Percentiles rank a stretch among this genome's conserved stretches.
These are phyloP conservation scores for Bambusicola thoracicus DNA, from an alignment of 2,113 vertebrate genomes.

Conservation along the genomic window DNA sequence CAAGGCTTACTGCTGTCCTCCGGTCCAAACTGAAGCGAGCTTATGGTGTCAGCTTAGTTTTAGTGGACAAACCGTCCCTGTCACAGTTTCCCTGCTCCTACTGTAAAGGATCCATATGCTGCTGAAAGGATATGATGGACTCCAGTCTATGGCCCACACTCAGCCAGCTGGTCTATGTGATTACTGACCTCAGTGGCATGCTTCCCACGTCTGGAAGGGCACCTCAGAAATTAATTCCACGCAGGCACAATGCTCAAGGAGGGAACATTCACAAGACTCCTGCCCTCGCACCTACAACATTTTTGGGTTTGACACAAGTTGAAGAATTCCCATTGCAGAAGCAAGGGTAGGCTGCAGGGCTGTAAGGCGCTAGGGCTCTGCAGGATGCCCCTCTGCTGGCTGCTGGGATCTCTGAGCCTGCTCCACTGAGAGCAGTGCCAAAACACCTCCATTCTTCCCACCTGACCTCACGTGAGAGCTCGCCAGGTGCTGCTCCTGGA, in stretches of 20 bases:
- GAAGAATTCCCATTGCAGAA: background rate
- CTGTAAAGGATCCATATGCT: background rate
- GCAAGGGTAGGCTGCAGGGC: background rate
- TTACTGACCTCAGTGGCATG: background rate
- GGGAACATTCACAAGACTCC: background rate
- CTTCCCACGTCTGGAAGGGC: background rate
- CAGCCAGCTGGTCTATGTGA: too few relatives aligned
- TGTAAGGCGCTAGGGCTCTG: background rate
- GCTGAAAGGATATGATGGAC: background rate
- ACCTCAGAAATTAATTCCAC: background rate
- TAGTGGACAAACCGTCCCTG: background rate
- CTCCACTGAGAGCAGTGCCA: background rate
- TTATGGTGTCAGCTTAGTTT: background rate
- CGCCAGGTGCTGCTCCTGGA: background rate
- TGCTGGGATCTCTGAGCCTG: background rate
- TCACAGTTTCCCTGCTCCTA: background rate
- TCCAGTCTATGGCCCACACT: background rate
- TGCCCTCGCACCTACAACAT: background rate
- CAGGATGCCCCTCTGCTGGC: background rate
- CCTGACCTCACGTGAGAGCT: background rate
- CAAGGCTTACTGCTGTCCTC: slow-evolving; percentile 1
- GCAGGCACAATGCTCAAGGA: background rate
- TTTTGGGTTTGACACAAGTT: background rate
- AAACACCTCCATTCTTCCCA: background rate
- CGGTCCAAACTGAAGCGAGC: background rate